Percentiles rank a stretch among this genome's conserved stretches.
Conservation (phyloP, 1,140 invertebrate species). For the Penaeus vannamei region DNA sequence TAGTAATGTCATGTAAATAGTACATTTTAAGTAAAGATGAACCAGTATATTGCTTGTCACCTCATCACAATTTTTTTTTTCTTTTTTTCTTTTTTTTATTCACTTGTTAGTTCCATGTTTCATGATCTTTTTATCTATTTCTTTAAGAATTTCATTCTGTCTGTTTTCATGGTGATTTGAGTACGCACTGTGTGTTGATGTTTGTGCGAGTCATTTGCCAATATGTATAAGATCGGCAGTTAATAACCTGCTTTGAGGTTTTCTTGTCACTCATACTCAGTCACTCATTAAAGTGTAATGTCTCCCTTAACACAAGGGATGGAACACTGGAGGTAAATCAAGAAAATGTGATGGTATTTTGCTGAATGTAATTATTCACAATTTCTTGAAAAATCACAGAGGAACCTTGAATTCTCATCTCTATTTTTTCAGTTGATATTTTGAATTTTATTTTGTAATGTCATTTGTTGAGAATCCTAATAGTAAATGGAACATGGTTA, state of each 20-base stretch:
- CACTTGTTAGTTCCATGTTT: neutral
- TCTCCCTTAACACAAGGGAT: neutral
- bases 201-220: conserved; percentile 43
- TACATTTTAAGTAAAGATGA: conserved; percentile 37
- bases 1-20: conserved; percentile 51
- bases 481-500: no score
- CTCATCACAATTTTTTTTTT: conserved; percentile 36
- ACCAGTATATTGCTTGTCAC: conserved; percentile 36
- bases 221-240: conserved; percentile 47
- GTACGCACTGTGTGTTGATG: conserved; percentile 44
- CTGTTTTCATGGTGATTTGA: conserved; percentile 29
- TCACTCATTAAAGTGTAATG: conserved; percentile 34
- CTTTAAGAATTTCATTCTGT: conserved; percentile 36
- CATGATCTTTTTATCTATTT: conserved; percentile 1
- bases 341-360: neutral
- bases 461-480: no score
- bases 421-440: no score
- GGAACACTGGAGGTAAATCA: neutral
- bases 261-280: conserved; percentile 46
- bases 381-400: no score
- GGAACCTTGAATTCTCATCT: no score
- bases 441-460: no score
- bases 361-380: no score
- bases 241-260: conserved; percentile 46
- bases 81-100: conserved; percentile 1